Percentiles rank a stretch among this genome's conserved stretches.
These are phyloP conservation scores for Germaria angustata DNA, from an alignment of 2,888 invertebrate species.

Conservation along the genomic window DNA sequence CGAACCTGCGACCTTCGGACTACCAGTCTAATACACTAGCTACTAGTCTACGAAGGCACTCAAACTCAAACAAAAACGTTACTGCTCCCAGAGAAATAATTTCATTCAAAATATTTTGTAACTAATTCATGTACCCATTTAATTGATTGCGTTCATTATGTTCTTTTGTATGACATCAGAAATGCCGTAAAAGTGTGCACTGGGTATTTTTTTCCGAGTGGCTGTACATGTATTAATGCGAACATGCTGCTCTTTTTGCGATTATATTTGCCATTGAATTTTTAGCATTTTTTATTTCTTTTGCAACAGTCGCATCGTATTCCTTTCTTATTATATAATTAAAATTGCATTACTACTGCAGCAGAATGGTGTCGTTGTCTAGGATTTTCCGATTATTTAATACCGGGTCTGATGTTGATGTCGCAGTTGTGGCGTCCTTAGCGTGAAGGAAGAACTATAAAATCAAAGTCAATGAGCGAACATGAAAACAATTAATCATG, in stretches of 20 bases:
- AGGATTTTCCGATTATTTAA: constrained; percentile 14
- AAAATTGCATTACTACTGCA: neutral
- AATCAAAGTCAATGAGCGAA: constrained; percentile 44
- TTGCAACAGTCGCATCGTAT: neutral
- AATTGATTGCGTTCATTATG: too few species aligned
- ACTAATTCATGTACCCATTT: too few species aligned
- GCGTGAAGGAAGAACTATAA: neutral
- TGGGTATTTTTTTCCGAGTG: neutral
- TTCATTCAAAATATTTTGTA: too few species aligned
- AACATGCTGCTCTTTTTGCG: neutral
- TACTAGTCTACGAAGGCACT: too few species aligned
- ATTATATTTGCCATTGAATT: constrained; percentile 3
- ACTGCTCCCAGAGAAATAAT: too few species aligned
- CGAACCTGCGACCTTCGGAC: too few species aligned
- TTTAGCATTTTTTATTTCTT: constrained; percentile 7
- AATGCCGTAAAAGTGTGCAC: neutral
- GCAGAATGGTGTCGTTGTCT: neutral
- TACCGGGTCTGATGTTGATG: neutral
- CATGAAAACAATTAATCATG: constrained; percentile 56
- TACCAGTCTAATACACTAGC: too few species aligned
- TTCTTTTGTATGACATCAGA: neutral
- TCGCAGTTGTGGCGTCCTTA: neutral
- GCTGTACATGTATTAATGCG: neutral
- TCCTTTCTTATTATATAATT: neutral
- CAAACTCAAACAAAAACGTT: too few species aligned